Percentiles rank a stretch among this genome's conserved stretches.
Conservation (phyloP, 2,888 invertebrate genomes). For the Hetaerina titia region DNA sequence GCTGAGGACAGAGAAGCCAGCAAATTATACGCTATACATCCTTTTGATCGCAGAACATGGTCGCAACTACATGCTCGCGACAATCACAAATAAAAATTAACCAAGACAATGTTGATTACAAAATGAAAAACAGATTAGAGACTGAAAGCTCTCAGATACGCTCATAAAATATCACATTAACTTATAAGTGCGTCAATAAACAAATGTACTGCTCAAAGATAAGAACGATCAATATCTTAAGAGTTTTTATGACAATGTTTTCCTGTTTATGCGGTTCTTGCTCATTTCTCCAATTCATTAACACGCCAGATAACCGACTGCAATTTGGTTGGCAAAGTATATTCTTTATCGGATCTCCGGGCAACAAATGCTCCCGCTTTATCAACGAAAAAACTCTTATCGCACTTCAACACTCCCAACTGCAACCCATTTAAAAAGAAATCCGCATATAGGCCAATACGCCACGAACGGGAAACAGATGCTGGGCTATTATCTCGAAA, state of each 20-base stretch:
- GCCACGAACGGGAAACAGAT: neutral
- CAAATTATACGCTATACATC: neutral
- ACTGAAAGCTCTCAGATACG: too few species aligned
- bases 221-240: too few species aligned
- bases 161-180: too few species aligned
- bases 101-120: neutral
- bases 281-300: too few species aligned
- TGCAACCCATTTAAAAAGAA: neutral
- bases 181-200: too few species aligned
- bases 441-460: conserved; percentile 8
- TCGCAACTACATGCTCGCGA: neutral
- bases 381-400: neutral
- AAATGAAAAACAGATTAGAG: too few species aligned
- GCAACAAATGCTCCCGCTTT: neutral
- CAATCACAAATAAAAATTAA: neutral
- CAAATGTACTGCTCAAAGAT: too few species aligned
- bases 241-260: too few species aligned
- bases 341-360: neutral
- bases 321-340: too few species aligned
- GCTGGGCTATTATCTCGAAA: neutral
- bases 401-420: neutral
- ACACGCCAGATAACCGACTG: too few species aligned
- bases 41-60: neutral
- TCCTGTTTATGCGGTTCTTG: too few species aligned
- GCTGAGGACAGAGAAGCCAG: neutral